Evolutionary conservation across 2,113 vertebrate genomes (phyloP).

Genomic region (Psittacus erithacus): DNA sequence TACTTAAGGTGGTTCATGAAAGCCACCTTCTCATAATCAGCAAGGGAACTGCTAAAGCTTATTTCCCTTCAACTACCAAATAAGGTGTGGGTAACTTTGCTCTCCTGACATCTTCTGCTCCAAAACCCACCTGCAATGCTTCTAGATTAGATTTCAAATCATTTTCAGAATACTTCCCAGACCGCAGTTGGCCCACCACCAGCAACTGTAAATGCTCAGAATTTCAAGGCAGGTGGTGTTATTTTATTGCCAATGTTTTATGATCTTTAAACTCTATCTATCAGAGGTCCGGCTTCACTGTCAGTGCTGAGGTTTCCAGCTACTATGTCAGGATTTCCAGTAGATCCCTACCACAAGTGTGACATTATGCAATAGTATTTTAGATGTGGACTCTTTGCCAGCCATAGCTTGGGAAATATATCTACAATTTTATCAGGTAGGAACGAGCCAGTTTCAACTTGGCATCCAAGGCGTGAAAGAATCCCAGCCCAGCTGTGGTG

Average conservation of each 20-base stretch:
- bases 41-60: neutral
- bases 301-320: neutral
- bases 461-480: neutral
- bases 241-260: neutral
- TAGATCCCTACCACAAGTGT: neutral
- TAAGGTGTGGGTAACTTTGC: neutral
- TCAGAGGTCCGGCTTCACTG: neutral
- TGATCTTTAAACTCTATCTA: neutral
- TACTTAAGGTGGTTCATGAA: neutral
- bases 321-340: neutral
- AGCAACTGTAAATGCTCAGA: neutral
- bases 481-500: neutral
- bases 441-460: neutral
- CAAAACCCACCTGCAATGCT: neutral
- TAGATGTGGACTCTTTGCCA: neutral
- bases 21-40: neutral
- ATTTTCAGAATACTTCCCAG: neutral
- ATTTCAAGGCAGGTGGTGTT: neutral
- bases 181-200: neutral
- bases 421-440: neutral
- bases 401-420: neutral
- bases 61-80: neutral
- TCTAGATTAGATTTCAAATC: neutral
- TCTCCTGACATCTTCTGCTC: neutral
- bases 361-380: neutral